These are phyloP conservation scores for Euwallacea fornicatus DNA, from an alignment of 1,140 invertebrate species.

Conservation along the genomic window DNA sequence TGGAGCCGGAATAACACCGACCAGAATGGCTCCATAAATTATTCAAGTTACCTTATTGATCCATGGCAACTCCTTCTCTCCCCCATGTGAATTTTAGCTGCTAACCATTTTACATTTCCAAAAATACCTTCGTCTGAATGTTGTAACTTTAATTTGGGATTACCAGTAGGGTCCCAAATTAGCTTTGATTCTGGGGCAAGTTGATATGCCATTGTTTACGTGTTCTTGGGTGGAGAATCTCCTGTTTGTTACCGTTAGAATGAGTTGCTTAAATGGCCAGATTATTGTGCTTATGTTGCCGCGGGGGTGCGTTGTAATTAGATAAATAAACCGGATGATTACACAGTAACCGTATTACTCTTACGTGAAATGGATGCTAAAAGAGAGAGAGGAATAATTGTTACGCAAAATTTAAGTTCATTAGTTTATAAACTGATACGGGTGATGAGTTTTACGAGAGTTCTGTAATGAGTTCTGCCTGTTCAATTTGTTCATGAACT, in stretches of 20 bases:
- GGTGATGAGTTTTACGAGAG: neutral
- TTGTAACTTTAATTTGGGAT: constrained; percentile 2
- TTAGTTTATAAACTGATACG: neutral
- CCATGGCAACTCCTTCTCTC: constrained; percentile 45
- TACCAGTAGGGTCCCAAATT: neutral
- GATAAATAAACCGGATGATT: too few species aligned
- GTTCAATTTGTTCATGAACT: too few species aligned
- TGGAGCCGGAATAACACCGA: constrained; percentile 43
- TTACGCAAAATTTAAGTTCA: neutral
- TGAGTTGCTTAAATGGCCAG: too few species aligned
- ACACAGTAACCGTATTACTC: too few species aligned
- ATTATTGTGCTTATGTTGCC: too few species aligned
- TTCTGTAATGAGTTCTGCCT: too few species aligned
- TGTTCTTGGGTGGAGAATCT: too few species aligned
- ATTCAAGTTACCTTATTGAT: constrained; percentile 52
- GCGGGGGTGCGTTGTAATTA: too few species aligned
- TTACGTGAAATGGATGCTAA: too few species aligned
- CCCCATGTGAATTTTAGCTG: constrained; percentile 25
- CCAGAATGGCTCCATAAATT: constrained; percentile 50
- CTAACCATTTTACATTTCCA: constrained; percentile 16
- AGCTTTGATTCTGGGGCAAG: neutral
- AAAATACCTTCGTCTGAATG: constrained; percentile 9
- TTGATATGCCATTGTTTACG: too few species aligned
- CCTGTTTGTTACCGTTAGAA: too few species aligned
- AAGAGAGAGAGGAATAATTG: neutral